Percentiles rank a stretch among this genome's conserved stretches.
These are phyloP conservation scores for Lamellibrachia luymesi DNA, from an alignment of 1,140 invertebrate genomes.

Conservation along the genomic window DNA sequence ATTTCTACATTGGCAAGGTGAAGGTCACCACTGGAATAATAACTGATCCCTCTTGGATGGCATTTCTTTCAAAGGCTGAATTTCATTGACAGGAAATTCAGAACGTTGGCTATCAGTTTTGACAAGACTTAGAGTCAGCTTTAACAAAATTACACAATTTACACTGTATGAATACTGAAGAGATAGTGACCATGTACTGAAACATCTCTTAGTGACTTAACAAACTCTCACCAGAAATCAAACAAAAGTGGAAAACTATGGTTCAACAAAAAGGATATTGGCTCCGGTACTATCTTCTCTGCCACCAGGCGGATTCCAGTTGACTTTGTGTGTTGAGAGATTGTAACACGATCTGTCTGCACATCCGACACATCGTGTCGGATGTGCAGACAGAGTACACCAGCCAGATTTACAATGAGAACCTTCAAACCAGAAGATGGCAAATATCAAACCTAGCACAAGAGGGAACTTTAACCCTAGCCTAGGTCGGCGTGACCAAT, in stretches of 20 bases:
- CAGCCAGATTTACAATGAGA: slow-evolving; percentile 89
- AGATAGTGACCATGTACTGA: too few species aligned
- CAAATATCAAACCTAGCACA: too few species aligned
- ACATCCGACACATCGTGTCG: slow-evolving; percentile 98
- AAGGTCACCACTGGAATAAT: neutral
- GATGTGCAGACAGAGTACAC: slow-evolving; percentile 98
- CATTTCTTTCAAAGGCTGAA: neutral
- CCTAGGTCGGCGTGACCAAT: too few species aligned
- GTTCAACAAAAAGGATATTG: slow-evolving; percentile 65
- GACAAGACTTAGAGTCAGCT: too few species aligned
- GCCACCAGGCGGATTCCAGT: slow-evolving; percentile 87
- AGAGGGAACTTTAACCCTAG: neutral
- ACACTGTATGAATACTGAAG: too few species aligned
- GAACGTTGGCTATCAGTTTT: neutral
- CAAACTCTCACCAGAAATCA: neutral
- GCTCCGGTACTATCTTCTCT: slow-evolving; percentile 82
- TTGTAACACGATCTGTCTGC: slow-evolving; percentile 98
- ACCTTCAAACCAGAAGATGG: slow-evolving; percentile 60
- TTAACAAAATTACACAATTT: too few species aligned
- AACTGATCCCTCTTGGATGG: neutral
- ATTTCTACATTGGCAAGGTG: slow-evolving; percentile 12
- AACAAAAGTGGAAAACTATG: neutral
- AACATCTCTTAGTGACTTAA: neutral
- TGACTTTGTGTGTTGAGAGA: slow-evolving; percentile 89
- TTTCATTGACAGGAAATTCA: neutral